A percentile compares a stretch with the other conserved stretches of the same genome.
These are phyloP conservation scores for Arbacia lixula DNA, from an alignment of 53 echinoderm and acorn worm genomes.

Conservation along the genomic window DNA sequence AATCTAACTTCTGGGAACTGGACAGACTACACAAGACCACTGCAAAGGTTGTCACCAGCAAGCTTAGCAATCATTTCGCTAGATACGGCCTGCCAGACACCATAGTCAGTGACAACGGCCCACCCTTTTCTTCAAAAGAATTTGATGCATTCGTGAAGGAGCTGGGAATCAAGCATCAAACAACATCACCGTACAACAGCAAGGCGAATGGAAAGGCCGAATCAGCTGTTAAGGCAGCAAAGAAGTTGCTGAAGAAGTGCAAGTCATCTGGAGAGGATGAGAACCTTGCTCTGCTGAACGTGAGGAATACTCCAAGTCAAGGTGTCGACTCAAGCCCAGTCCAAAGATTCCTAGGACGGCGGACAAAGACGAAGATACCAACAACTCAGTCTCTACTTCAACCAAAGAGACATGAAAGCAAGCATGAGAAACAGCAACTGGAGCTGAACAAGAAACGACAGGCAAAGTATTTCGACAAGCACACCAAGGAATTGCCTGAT, in stretches of 20 bases:
- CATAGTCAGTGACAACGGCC: conserved; percentile 61
- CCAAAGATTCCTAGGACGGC: conserved; percentile 42
- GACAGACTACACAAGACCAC: conserved; percentile 47
- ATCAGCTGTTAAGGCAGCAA: conserved; percentile 52
- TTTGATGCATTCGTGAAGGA: conserved; percentile 46
- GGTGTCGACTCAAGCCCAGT: conserved; percentile 53
- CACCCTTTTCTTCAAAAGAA: conserved; percentile 58
- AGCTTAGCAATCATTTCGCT: conserved; percentile 56
- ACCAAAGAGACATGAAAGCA: conserved; percentile 2
- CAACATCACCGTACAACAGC: conserved; percentile 66
- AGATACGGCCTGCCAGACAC: conserved; percentile 61
- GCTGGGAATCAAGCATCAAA: conserved; percentile 54
- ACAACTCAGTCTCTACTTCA: conserved; percentile 29
- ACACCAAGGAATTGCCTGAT: neutral
- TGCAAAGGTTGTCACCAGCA: conserved; percentile 43
- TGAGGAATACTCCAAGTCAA: conserved; percentile 61
- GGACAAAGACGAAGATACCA: conserved; percentile 60
- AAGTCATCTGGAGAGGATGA: conserved; percentile 10
- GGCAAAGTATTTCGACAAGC: conserved; percentile 5
- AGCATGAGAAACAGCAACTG: conserved; percentile 1
- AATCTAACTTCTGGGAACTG: conserved; percentile 64
- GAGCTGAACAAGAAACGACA: neutral
- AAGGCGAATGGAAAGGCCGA: conserved; percentile 64
- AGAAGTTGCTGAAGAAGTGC: conserved; percentile 57
- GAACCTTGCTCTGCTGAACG: conserved; percentile 57